Evolutionary conservation across 1,140 invertebrate genomes (phyloP).

Genomic region (Tetranychus urticae): DNA sequence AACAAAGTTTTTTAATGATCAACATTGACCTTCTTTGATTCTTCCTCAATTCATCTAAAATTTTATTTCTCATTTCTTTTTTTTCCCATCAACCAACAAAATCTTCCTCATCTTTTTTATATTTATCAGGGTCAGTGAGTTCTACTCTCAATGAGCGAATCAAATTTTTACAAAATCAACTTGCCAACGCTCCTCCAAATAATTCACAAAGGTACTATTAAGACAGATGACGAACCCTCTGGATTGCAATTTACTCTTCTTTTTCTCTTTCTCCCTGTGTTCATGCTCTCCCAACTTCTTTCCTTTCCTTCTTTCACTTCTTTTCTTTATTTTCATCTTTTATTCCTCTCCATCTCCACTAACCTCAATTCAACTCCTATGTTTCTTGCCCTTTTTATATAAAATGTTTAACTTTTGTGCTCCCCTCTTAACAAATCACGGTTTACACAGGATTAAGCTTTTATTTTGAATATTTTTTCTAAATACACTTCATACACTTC

Average conservation of each 20-base stretch:
- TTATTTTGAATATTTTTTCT: too few relatives aligned
- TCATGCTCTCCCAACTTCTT: not conserved
- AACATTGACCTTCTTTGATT: too few relatives aligned
- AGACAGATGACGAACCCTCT: too few relatives aligned
- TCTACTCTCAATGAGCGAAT: constrained; percentile 52
- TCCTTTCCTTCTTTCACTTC: not conserved
- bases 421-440: too few relatives aligned
- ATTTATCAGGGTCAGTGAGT: constrained; percentile 25
- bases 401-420: too few relatives aligned
- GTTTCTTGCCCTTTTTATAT: too few relatives aligned
- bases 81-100: not conserved
- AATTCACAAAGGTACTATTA: constrained; percentile 11
- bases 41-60: too few relatives aligned
- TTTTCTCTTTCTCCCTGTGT: too few relatives aligned
- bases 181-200: constrained; percentile 48
- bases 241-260: too few relatives aligned
- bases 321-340: not conserved
- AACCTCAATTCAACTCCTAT: not conserved
- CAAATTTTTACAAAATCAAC: constrained; percentile 62
- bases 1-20: too few relatives aligned
- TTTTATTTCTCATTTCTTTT: not conserved
- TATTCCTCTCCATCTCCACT: not conserved
- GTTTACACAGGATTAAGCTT: too few relatives aligned
- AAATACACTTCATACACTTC: too few relatives aligned
- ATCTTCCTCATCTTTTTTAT: not conserved